Evolutionary conservation across 1,140 invertebrate species (phyloP).

Genomic region (Calosoma granatense): DNA sequence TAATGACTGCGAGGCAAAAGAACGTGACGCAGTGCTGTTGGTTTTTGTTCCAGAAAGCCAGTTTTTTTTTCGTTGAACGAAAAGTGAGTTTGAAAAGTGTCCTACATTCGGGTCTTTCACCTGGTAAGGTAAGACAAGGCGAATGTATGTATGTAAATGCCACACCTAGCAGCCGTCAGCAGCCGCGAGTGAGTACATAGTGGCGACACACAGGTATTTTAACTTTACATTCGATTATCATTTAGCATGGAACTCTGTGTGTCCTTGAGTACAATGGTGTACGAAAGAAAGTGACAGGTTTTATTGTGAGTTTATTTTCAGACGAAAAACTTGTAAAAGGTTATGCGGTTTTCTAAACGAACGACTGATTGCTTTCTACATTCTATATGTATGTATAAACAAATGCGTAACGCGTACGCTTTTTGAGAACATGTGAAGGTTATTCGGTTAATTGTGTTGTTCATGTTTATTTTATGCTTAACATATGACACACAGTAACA

Average conservation of each 20-base stretch:
- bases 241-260: background rate
- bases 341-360: background rate
- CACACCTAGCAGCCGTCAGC: slow-evolving; percentile 1
- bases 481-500: no score
- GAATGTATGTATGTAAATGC: background rate
- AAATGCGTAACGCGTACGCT: no score
- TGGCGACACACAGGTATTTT: no score
- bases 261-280: background rate
- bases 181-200: background rate
- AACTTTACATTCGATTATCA: background rate
- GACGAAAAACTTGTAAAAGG: no score
- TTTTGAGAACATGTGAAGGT: no score
- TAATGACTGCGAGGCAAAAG: background rate
- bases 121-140: background rate
- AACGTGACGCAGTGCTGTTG: background rate
- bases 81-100: slow-evolving; percentile 8
- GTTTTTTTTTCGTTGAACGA: background rate
- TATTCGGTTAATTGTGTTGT: no score
- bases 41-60: background rate
- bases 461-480: no score
- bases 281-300: slow-evolving; percentile 1
- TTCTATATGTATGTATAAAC: background rate
- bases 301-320: no score
- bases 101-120: slow-evolving; percentile 1
- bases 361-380: background rate